A percentile compares a stretch with the other conserved stretches of the same genome.
Evolutionary conservation across 1,140 invertebrate genomes (phyloP).

Genomic region (Zaprionus taronus): DNA sequence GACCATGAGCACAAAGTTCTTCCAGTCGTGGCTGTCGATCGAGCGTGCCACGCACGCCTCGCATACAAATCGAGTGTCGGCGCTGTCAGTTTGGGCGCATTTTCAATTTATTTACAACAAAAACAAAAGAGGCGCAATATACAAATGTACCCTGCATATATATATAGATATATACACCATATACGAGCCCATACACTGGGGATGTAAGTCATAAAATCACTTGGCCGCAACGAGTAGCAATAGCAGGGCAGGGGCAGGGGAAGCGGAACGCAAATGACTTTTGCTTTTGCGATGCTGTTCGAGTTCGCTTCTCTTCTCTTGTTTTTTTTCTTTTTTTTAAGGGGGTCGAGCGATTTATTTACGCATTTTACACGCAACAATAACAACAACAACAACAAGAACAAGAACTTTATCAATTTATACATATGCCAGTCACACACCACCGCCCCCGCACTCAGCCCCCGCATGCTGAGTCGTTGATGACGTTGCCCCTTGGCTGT

Average conservation of each 20-base stretch:
- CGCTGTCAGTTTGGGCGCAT: slow-evolving; percentile 44
- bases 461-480: neutral
- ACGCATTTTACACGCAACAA: slow-evolving; percentile 49
- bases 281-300: slow-evolving; percentile 25
- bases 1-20: slow-evolving; percentile 26
- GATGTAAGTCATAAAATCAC: slow-evolving; percentile 64
- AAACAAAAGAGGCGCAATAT: slow-evolving; percentile 18
- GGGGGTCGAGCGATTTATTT: slow-evolving; percentile 47
- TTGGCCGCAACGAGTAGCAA: slow-evolving; percentile 23
- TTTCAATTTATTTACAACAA: slow-evolving; percentile 63
- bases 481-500: neutral
- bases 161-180: slow-evolving; percentile 19
- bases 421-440: slow-evolving; percentile 39
- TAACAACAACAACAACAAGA: slow-evolving; percentile 3
- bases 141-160: slow-evolving; percentile 1
- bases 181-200: neutral
- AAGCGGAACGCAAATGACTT: slow-evolving; percentile 36
- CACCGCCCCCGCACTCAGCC: neutral
- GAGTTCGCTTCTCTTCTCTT: slow-evolving; percentile 3
- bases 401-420: slow-evolving; percentile 53
- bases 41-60: slow-evolving; percentile 46
- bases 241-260: neutral
- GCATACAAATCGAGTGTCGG: slow-evolving; percentile 64
- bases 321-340: neutral
- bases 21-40: slow-evolving; percentile 12